Percentiles rank a stretch among this genome's conserved stretches.
Conservation (phyloP, 2,888 invertebrate genomes). For the Trissoscelio sp. region DNA sequence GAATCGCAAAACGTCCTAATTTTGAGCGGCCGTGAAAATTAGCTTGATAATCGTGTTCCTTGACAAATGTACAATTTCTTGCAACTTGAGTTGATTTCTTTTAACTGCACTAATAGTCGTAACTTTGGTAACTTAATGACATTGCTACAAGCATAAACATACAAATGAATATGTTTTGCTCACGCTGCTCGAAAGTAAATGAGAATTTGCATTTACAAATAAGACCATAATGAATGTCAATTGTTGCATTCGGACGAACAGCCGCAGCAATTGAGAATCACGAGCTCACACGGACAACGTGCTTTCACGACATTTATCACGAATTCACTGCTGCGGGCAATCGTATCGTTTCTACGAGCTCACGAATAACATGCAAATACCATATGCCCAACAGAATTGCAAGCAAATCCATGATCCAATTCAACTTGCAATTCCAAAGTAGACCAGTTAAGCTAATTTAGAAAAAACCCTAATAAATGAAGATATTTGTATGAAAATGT, state of each 20-base stretch:
- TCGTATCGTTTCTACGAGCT: slow-evolving; percentile 26
- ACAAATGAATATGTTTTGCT: slow-evolving; percentile 53
- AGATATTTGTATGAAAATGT: slow-evolving; percentile 31
- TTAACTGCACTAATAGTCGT: slow-evolving; percentile 48
- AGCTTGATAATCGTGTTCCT: slow-evolving; percentile 28
- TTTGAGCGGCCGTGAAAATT: slow-evolving; percentile 40
- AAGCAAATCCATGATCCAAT: slow-evolving; percentile 33
- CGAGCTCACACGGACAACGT: slow-evolving; percentile 62
- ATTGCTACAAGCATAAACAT: slow-evolving; percentile 47
- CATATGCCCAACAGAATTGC: slow-evolving; percentile 19
- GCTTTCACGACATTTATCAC: slow-evolving; percentile 70
- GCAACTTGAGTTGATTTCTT: slow-evolving; percentile 6
- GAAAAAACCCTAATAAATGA: slow-evolving; percentile 14
- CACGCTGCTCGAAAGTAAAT: slow-evolving; percentile 49
- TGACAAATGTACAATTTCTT: slow-evolving; percentile 44
- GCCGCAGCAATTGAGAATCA: slow-evolving; percentile 61
- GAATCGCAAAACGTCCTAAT: slow-evolving; percentile 41
- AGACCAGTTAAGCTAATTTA: slow-evolving; percentile 34
- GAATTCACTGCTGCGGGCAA: slow-evolving; percentile 65
- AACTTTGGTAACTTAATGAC: slow-evolving; percentile 53
- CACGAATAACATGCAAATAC: slow-evolving; percentile 51
- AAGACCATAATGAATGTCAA: slow-evolving; percentile 62
- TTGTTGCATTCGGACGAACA: slow-evolving; percentile 52
- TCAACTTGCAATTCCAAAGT: slow-evolving; percentile 40
- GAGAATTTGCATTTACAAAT: slow-evolving; percentile 62